Conservation (phyloP, 2,888 invertebrate genomes). For the Phymatocera aterrima region DNA sequence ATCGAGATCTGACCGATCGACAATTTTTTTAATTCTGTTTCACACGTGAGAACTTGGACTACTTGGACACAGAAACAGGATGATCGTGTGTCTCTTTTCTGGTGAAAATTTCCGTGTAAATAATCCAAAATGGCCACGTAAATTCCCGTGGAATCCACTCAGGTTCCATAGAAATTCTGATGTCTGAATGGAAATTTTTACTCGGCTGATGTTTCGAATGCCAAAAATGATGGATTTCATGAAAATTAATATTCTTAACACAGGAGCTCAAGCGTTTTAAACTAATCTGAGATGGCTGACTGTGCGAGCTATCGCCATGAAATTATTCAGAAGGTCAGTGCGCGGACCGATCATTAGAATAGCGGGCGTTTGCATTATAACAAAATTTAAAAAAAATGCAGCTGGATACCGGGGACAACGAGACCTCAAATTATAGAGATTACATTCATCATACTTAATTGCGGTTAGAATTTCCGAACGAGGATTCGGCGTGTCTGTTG, state of each 20-base stretch:
- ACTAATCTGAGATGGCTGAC: not conserved
- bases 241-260: not conserved
- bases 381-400: not conserved
- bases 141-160: too few species aligned
- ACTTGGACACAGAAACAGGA: not conserved
- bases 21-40: not conserved
- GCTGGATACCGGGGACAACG: not conserved
- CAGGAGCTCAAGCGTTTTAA: not conserved
- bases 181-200: too few species aligned
- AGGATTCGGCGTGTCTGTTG: not conserved
- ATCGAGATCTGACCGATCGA: not conserved
- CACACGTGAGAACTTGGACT: not conserved
- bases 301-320: not conserved
- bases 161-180: too few species aligned
- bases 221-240: not conserved
- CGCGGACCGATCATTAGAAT: conserved; percentile 1
- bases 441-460: not conserved
- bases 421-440: not conserved
- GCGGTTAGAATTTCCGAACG: not conserved
- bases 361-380: conserved; percentile 12
- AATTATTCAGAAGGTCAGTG: not conserved
- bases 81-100: not conserved
- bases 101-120: too few species aligned
- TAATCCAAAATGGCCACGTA: too few species aligned
- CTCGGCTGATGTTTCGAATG: not conserved